Evolutionary conservation across 2,888 invertebrate species (phyloP), one percentile per base, ranked within the genome.

Genomic region (Nipponacmea schrenckii): DNA sequence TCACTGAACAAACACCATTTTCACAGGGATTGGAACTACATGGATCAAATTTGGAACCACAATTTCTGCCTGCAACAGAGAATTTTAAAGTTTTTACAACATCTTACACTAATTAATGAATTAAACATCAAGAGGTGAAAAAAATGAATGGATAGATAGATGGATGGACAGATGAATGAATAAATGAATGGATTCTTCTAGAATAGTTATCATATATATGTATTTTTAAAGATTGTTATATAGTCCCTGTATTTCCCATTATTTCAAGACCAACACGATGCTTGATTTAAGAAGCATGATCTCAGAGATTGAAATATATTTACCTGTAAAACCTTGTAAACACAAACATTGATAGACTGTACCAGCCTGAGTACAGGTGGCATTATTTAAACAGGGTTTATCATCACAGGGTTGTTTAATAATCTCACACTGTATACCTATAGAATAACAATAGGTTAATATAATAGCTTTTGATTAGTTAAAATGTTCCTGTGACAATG

Each of bases 381-480:
- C 83, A 17, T 73, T 70, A 70, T 82, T 77, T 64, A 67, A 27
- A 67, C 83, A 83, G n/a, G 81, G 81, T 31, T 77, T 71, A 46
- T 77, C 72, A n/a, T 70, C 46, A 72, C 83, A 83, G 27, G 76
- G 74, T 63, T 77, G 74, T 15, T 70, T 26, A 12, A 56, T 20
- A 14, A 69, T 68, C 50, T 81, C 78, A 72, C 81, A 81, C 8
- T 67, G 67, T 17, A 17, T 56, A 20, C 81, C 81, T 81, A 68
- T 7, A 68, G 24, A 67, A 3, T 62, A 31, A 74, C 62, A 45
- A 56, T 15, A 48, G 4, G 39, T 8, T 8, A 10, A 39, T 39
- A 8, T 31, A 3, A 31, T 5, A 31, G 5, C 5, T 20, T 56
- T 31, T 31, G 31, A 31, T 31, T 31, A 5, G 31, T 31, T 2